A percentile compares a stretch with the other conserved stretches of the same genome.
Conservation (phyloP, 2,888 invertebrate genomes). For the Eristalis pertinax region DNA sequence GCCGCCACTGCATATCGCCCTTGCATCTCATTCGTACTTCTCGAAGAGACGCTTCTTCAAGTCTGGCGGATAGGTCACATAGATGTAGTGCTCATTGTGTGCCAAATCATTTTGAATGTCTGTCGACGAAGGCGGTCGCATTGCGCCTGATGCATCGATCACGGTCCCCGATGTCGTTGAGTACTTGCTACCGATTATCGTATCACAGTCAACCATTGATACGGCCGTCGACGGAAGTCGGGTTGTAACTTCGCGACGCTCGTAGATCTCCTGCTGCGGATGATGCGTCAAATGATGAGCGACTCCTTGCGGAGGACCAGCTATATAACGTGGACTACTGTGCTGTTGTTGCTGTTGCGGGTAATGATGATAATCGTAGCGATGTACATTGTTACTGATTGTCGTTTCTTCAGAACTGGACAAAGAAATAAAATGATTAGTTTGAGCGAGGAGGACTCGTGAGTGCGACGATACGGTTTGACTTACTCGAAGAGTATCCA, state of each 20-base stretch:
- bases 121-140: constrained; percentile 79
- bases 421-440: constrained; percentile 24
- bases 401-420: constrained; percentile 81
- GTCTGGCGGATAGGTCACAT: constrained; percentile 93
- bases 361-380: constrained; percentile 79
- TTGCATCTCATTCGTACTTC: constrained; percentile 78
- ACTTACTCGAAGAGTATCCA: constrained; percentile 96
- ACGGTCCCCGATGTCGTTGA: constrained; percentile 74
- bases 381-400: constrained; percentile 77
- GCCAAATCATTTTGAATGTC: constrained; percentile 83
- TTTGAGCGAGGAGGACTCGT: background rate
- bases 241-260: constrained; percentile 80
- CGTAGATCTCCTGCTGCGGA: constrained; percentile 80
- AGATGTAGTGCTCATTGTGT: constrained; percentile 90
- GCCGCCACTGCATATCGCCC: background rate
- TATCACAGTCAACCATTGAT: constrained; percentile 72
- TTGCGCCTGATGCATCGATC: constrained; percentile 71
- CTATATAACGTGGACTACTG: constrained; percentile 77
- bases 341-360: constrained; percentile 73
- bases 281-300: constrained; percentile 74
- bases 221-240: constrained; percentile 77
- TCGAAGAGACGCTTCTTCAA: constrained; percentile 91
- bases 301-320: constrained; percentile 71
- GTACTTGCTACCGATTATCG: constrained; percentile 73
- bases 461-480: constrained; percentile 12